phyloP scores from a whole-genome alignment of 1,140 invertebrate genomes.

The Parasteatoda tepidariorum region DNA sequence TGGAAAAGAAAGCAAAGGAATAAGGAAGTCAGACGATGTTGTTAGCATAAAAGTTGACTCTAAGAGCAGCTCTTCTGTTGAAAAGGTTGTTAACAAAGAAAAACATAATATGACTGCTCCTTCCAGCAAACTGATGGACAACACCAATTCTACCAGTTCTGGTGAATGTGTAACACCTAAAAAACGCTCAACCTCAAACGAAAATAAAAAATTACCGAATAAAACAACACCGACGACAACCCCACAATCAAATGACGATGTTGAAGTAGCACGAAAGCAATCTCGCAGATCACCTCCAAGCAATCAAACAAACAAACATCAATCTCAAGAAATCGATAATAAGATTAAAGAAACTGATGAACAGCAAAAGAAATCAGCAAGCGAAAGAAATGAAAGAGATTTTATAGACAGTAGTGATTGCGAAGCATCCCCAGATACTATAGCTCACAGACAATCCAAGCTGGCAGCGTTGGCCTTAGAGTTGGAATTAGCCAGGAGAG shows the following conservation, averaged over 20 bases:
- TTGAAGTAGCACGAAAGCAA: background rate
- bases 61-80: background rate
- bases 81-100: no score
- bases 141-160: no score
- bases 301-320: background rate
- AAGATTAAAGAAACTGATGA: background rate
- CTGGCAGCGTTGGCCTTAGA: conserved; percentile 54
- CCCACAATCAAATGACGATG: background rate
- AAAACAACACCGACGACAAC: background rate
- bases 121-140: no score
- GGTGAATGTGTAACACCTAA: no score
- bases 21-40: no score
- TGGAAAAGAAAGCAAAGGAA: no score
- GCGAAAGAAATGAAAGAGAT: background rate
- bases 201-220: background rate
- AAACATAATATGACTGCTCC: no score
- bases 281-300: background rate
- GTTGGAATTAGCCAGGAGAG: conserved; percentile 38
- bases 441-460: conserved; percentile 62
- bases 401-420: no score
- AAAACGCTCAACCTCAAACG: no score
- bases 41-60: background rate
- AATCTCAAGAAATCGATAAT: background rate
- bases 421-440: conserved; percentile 18
- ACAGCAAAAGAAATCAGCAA: background rate